Conservation (phyloP, 2,888 invertebrate genomes). For the Polyploca ridens region DNA sequence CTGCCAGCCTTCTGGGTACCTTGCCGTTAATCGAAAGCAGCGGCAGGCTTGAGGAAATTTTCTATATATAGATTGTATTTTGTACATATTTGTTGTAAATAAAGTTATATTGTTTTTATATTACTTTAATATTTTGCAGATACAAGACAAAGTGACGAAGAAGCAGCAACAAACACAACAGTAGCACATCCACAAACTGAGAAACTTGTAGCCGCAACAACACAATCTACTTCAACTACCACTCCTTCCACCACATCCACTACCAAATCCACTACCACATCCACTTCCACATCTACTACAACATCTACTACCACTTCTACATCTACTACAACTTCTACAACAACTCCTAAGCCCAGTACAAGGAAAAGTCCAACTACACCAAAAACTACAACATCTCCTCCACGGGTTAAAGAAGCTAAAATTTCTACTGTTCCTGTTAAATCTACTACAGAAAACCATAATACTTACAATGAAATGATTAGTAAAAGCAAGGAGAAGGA, state of each 20-base stretch:
- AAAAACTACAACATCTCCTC: not conserved
- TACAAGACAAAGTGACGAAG: constrained; percentile 27
- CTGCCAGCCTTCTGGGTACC: no score
- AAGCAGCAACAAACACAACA: constrained; percentile 12
- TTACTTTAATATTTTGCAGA: constrained; percentile 31
- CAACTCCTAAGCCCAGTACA: constrained; percentile 10
- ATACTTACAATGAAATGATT: not conserved
- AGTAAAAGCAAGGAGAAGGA: not conserved
- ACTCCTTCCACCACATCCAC: constrained; percentile 28
- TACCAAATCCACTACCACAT: constrained; percentile 23
- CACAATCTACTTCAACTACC: constrained; percentile 21
- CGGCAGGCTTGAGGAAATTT: no score
- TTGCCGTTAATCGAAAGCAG: no score
- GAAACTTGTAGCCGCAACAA: constrained; percentile 49
- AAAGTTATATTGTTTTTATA: no score
- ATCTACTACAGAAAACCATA: constrained; percentile 17
- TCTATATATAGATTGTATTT: no score
- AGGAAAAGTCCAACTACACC: not conserved
- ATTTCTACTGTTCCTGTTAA: constrained; percentile 20
- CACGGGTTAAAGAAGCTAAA: constrained; percentile 6
- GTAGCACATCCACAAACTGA: constrained; percentile 49
- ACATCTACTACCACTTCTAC: constrained; percentile 23
- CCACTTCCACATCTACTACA: constrained; percentile 33
- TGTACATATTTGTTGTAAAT: no score
- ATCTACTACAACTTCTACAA: constrained; percentile 24